phyloP scores from a whole-genome alignment of 53 echinoderm and acorn worm genomes.

The Astropecten irregularis region DNA sequence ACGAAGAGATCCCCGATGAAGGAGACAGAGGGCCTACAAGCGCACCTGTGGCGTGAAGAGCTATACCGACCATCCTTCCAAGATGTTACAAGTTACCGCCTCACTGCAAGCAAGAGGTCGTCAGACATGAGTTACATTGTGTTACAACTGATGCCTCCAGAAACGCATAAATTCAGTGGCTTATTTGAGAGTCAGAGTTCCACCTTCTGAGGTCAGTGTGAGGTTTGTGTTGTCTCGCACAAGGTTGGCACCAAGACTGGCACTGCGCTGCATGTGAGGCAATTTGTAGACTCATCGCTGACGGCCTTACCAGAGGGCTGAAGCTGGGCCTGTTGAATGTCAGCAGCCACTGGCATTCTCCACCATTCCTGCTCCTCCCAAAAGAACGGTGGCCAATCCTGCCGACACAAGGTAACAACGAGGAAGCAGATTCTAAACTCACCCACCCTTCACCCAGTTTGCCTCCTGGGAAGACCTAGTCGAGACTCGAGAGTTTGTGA shows the following conservation, averaged over 20 bases:
- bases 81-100: slow-evolving; percentile 8
- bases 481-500: too few species aligned
- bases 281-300: slow-evolving; percentile 7
- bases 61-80: neutral
- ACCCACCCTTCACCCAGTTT: neutral
- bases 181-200: neutral
- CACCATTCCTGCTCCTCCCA: neutral
- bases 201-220: neutral
- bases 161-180: slow-evolving; percentile 19
- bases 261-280: slow-evolving; percentile 6
- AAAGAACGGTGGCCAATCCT: neutral
- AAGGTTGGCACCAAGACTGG: neutral
- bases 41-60: neutral
- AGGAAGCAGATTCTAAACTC: neutral
- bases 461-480: slow-evolving; percentile 5
- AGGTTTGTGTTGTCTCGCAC: slow-evolving; percentile 15
- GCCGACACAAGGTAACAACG: neutral
- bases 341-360: neutral
- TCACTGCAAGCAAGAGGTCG: neutral
- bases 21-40: neutral
- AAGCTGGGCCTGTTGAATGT: neutral
- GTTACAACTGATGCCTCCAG: slow-evolving; percentile 2
- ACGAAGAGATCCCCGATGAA: neutral
- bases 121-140: neutral
- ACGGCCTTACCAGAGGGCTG: slow-evolving; percentile 15